These are phyloP conservation scores for Brachyopa scutellaris DNA, from an alignment of 2,888 invertebrate genomes.

Conservation along the genomic window DNA sequence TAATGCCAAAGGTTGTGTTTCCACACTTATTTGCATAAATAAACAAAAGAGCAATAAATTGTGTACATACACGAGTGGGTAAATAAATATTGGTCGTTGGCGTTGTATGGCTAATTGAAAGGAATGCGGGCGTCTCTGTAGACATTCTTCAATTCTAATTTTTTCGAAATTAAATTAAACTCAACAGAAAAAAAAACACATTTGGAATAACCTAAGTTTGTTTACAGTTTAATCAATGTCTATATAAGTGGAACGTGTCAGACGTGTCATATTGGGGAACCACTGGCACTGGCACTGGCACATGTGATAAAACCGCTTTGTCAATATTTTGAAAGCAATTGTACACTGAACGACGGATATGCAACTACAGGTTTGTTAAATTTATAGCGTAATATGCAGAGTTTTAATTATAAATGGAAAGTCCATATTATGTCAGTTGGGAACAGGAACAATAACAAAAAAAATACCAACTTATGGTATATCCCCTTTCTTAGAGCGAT, in stretches of 20 bases:
- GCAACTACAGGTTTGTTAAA: too few species aligned
- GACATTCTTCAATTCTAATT: neutral
- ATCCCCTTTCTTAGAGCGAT: too few species aligned
- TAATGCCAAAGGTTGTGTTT: neutral
- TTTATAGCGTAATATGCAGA: too few species aligned
- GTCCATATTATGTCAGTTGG: too few species aligned
- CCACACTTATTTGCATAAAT: neutral
- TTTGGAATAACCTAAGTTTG: neutral
- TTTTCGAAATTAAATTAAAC: slow-evolving; percentile 12
- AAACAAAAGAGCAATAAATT: neutral
- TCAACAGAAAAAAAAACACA: neutral
- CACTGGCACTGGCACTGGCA: too few species aligned
- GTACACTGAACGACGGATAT: neutral
- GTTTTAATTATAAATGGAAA: too few species aligned
- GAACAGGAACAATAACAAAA: too few species aligned
- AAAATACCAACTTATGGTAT: too few species aligned
- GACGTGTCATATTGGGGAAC: neutral
- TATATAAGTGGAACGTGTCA: slow-evolving; percentile 1
- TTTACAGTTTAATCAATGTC: neutral
- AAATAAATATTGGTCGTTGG: slow-evolving; percentile 7
- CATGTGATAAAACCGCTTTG: neutral
- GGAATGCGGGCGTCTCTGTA: slow-evolving; percentile 13
- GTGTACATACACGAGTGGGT: slow-evolving; percentile 1
- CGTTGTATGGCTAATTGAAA: neutral
- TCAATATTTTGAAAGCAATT: neutral